Evolutionary conservation across 2,113 vertebrate species (phyloP), one percentile per base, ranked within the genome.

Genomic region (Charadrius vociferus): DNA sequence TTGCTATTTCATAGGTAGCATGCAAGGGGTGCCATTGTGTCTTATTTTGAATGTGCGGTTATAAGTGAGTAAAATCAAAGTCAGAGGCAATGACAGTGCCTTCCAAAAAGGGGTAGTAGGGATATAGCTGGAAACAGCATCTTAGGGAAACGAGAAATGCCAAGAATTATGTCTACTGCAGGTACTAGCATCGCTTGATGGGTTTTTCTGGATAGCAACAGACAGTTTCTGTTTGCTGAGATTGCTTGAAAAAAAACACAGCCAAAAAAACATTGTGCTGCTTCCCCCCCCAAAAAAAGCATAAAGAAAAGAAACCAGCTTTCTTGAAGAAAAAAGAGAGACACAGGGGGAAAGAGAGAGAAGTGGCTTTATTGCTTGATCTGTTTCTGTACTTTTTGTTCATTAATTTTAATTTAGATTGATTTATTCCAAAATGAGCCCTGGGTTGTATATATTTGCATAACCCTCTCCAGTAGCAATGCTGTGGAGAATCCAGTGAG

Each of bases 321-420:
- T 92, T 84, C 66, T 65, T 49, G 24, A 39, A 67, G 53, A 53
- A 62, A 74, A 68, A 37, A 80, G 27, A 92, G 41, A 90, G 37
- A 58, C 12, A 41, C 15, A 1, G 10, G 36, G 61, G 65, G 7
- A 8, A 50, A 80, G 50, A 87, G 63, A 86, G 61, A 79, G 50
- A 90, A 94, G 88, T 77, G 24, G 43, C 66, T 87, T 91, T 91
- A 75, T 92, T 93, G 75, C 83, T 97, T 96, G 67, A 94, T 98
- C 82, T 96, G 63, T 95, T 98, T 95, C 87, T 96, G 75, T 97
- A 94, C 77, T 95, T 97, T 96, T 93, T 96, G 45, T 91, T 96
- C 83, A 95, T 97, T 98, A 97, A 96, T 98, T 98, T 98, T 98
- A 97, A 98, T 98, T 98, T 96, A 95, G 91, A 92, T 90, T 97